Base-by-base conservation (phyloP, 2,888 invertebrate genomes). In the Drosophila siamana region DNA sequence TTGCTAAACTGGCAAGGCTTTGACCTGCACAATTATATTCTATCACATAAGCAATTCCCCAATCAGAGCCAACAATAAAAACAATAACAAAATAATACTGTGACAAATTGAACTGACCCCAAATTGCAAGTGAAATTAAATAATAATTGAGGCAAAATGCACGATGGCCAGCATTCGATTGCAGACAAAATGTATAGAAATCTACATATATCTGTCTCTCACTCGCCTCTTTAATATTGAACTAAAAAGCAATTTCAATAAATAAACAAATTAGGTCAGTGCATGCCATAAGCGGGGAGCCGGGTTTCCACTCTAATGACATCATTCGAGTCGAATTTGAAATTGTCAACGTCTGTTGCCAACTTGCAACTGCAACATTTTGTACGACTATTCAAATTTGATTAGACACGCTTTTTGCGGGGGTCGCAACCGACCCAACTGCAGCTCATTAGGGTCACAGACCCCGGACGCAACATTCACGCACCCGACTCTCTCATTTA, bases 211-310 rank as follows among this genome's bases (percentile, higher is more conserved):
- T 2, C 48, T 11, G 19, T 16, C 28, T 15, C 28, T 28, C 19
- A 28, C 6, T n/a, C 43, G 16, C 11, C n/a, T 43, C 44, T 38
- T 16, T 28, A 60, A 36, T 70, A 71, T 74, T 63, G 70, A 69
- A 47, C 65, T 38, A 54, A 78, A 81, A 85, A 85, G 71, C 80
- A 80, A 87, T 87, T 85, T 74, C 74, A 85, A 87, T 85, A 82
- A 84, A 82, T 82, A 86, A 82, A 74, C 70, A 80, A 86, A 85
- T 74, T 84, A 65, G 88, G 88, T 87, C 84, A 87, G 64, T 72
- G 80, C 65, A 76, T 63, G 22, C 57, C 7, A 55, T 28, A 38
- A 1, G 26, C 11, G 9, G 15, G 13, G 16, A 13, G 22, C 2
- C 9, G 55, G 9, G 13, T 4, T 4, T 24, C 15, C 19, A 40